Evolutionary conservation across 2,797 vertebrate genomes (phyloP).

Genomic region (Falco berigora): DNA sequence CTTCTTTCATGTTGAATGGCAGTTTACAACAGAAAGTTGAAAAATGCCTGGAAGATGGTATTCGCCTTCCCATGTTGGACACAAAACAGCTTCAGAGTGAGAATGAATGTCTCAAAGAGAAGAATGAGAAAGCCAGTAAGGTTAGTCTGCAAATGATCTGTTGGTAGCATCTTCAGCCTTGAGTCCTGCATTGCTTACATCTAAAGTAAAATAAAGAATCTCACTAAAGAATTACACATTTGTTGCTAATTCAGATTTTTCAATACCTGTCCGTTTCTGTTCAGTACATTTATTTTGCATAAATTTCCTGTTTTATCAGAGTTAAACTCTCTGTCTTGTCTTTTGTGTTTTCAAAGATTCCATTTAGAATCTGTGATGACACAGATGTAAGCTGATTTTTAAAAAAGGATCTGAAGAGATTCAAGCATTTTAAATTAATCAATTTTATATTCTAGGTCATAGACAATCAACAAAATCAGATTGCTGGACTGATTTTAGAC

Average conservation of each 20-base stretch:
- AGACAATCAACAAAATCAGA: constrained; percentile 84
- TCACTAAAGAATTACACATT: background rate
- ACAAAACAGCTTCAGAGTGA: constrained; percentile 88
- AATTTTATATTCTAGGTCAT: constrained; percentile 79
- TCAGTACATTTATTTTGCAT: background rate
- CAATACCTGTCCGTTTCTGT: background rate
- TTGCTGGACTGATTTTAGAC: constrained; percentile 81
- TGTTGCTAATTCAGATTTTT: background rate
- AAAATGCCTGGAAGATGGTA: constrained; percentile 90
- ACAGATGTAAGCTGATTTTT: background rate
- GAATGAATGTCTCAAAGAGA: constrained; percentile 82
- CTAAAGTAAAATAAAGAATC: no score
- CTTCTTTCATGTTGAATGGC: constrained; percentile 6
- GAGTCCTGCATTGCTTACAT: background rate
- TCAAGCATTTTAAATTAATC: background rate
- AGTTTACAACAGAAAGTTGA: constrained; percentile 94
- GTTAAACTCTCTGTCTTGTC: background rate
- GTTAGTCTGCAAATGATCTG: constrained; percentile 62
- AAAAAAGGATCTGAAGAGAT: background rate
- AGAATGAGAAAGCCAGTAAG: constrained; percentile 82
- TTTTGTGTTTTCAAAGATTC: background rate
- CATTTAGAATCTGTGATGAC: background rate
- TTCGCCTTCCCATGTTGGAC: constrained; percentile 88
- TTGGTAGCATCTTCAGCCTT: background rate
- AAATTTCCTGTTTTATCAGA: background rate